A percentile compares a stretch with the other conserved stretches of the same genome.
These are phyloP conservation scores for Drosophila kambysellisi DNA, from an alignment of 2,888 invertebrate species.

Conservation along the genomic window DNA sequence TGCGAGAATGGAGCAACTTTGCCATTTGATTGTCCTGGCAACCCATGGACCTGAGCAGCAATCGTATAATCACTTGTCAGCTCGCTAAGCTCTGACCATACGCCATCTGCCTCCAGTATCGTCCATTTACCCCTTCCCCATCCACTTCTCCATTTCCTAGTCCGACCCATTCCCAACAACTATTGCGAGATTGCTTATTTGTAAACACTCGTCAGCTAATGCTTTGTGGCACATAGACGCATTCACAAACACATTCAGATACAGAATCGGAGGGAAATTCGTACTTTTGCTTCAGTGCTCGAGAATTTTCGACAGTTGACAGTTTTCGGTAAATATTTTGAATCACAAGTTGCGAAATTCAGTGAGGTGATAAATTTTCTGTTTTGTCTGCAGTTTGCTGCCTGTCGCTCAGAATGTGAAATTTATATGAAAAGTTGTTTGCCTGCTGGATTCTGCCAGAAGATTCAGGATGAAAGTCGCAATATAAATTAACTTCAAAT, in stretches of 20 bases:
- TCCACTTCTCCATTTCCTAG: neutral
- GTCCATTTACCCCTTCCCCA: neutral
- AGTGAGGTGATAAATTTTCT: conserved; percentile 67
- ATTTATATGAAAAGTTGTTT: conserved; percentile 74
- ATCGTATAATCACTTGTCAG: conserved; percentile 78
- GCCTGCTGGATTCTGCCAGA: conserved; percentile 8
- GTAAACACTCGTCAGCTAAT: conserved; percentile 70
- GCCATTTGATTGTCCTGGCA: conserved; percentile 25
- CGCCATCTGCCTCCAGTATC: conserved; percentile 6
- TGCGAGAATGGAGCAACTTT: conserved; percentile 44
- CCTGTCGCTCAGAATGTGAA: conserved; percentile 63
- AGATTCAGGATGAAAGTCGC: conserved; percentile 59
- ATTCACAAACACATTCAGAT: conserved; percentile 16
- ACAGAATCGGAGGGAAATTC: conserved; percentile 6
- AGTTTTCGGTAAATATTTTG: conserved; percentile 68
- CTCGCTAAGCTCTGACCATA: conserved; percentile 63
- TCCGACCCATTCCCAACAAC: neutral
- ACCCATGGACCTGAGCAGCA: conserved; percentile 43
- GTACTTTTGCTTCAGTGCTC: conserved; percentile 25
- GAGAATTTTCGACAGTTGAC: conserved; percentile 36
- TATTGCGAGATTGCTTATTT: conserved; percentile 61
- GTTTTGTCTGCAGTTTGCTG: conserved; percentile 23
- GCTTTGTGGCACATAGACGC: conserved; percentile 35
- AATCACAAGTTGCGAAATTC: conserved; percentile 73
- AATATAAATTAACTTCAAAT: conserved; percentile 73